These are phyloP conservation scores for Ctenopoma kingsleyae DNA, from an alignment of 2,797 vertebrate genomes.

Conservation along the genomic window DNA sequence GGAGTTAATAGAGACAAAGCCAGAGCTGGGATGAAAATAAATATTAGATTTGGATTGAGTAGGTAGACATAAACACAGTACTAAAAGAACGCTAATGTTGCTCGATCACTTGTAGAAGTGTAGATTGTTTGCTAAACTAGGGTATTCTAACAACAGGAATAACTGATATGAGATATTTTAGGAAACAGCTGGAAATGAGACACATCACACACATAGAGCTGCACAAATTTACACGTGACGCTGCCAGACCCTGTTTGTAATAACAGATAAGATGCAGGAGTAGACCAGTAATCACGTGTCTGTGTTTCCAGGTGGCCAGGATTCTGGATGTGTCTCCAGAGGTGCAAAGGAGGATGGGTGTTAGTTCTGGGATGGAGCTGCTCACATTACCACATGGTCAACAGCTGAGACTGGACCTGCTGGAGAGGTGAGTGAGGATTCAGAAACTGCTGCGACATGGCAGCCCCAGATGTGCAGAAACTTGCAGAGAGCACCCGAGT, in stretches of 20 bases:
- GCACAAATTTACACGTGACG: no score
- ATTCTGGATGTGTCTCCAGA: slow-evolving; percentile 90
- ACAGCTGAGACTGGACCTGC: slow-evolving; percentile 92
- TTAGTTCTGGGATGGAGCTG: slow-evolving; percentile 93
- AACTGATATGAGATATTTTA: no score
- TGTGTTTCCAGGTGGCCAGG: slow-evolving; percentile 87
- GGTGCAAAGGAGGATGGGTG: slow-evolving; percentile 92
- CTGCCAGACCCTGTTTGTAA: no score
- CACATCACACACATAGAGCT: no score
- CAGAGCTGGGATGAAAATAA: not conserved
- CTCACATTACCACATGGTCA: slow-evolving; percentile 95
- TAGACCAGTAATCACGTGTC: not conserved
- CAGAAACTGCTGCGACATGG: not conserved
- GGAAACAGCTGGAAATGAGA: no score
- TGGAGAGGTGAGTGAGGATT: slow-evolving; percentile 88
- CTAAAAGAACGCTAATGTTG: no score
- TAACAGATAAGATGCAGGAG: not conserved
- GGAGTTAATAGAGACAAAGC: not conserved
- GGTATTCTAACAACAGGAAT: no score
- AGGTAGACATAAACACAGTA: not conserved
- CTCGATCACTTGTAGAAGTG: no score
- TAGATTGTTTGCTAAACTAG: no score
- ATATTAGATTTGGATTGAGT: no score
- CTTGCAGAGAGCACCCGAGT: not conserved
- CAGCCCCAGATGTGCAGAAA: not conserved